Percentiles rank a stretch among this genome's conserved stretches.
phyloP scores from a whole-genome alignment of 2,797 vertebrate species.

The Ctenosaura bakeri region DNA sequence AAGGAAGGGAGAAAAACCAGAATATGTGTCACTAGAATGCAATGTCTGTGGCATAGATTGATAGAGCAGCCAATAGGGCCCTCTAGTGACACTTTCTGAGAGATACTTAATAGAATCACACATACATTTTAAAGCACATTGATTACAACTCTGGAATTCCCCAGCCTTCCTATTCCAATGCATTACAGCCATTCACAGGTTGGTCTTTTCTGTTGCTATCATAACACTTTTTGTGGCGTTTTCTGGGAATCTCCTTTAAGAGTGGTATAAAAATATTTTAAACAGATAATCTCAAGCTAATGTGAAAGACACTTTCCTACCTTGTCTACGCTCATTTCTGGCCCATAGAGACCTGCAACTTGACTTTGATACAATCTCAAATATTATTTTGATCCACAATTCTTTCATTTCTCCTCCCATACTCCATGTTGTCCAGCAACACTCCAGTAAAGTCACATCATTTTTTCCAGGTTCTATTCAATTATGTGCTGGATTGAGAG shows the following conservation, averaged over 20 bases:
- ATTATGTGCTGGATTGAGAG: neutral
- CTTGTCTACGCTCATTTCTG: neutral
- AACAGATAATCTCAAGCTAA: neutral
- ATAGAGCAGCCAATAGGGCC: constrained; percentile 25
- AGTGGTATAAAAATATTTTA: neutral
- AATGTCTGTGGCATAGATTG: neutral
- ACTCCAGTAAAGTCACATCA: neutral
- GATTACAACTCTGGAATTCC: neutral
- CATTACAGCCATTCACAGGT: neutral
- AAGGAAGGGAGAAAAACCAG: neutral
- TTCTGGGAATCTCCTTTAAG: neutral
- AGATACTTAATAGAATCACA: neutral
- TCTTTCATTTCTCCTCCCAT: neutral
- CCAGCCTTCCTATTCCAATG: neutral
- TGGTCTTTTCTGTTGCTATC: neutral
- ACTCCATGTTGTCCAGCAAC: neutral
- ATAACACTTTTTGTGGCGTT: neutral
- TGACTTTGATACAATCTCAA: neutral
- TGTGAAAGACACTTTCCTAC: neutral
- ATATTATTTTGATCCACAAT: neutral
- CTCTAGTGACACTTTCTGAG: constrained; percentile 36
- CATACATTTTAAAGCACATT: constrained; percentile 1
- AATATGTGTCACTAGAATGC: neutral
- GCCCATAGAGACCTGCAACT: neutral
- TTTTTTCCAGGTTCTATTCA: neutral